Evolutionary conservation across 2,888 invertebrate species (phyloP), one percentile per base, ranked within the genome.

Genomic region (Ceramica pisi): DNA sequence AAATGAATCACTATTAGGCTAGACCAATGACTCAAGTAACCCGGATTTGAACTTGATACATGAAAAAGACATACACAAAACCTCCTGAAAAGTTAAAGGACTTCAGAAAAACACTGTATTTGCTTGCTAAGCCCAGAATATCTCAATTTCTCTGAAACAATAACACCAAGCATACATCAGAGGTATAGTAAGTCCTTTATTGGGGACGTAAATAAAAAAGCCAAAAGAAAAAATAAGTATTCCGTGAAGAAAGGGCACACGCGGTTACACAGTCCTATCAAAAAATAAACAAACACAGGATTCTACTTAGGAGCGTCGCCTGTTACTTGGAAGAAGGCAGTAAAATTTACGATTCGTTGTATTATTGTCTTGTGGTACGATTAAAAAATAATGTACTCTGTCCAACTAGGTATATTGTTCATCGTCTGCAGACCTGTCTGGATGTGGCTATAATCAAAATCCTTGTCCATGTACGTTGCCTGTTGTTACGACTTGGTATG

Each of bases 301-400:
- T 93, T 95, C 93, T 94, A 95, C 95, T 95, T 94, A 95, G 93
- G 90, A 87, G 89, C 90, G 89, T 87, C 73, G 72, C 90, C 91
- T 90, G 89, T 93, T 95, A 92, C 92, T 86, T 90, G 92, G 94
- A 95, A 94, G 90, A 90, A 72, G 88, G 91, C 91, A 91, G 92
- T 95, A 93, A 95, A 95, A 94, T 95, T 94, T 95, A 95, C 92
- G 95, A 94, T 95, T 94, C 93, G 89, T 90, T 93, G 93, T 92
- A 93, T 91, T 94, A 93, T 92, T 90, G 88, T 91, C 61, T 62
- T 67, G 14, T 61, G 53, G 55, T 64, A 78, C 74, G 79, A 81
- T 82, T 81, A 82, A 78, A 82, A 83, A 84, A 63, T 80, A 71
- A 68, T 38, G 51, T 75, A 72, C 7, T 38, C n/a, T 67, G 8